Percentiles rank a stretch among this genome's conserved stretches.
Conservation (phyloP, 2,113 vertebrate genomes). For the Erythrocercus mccallii region DNA sequence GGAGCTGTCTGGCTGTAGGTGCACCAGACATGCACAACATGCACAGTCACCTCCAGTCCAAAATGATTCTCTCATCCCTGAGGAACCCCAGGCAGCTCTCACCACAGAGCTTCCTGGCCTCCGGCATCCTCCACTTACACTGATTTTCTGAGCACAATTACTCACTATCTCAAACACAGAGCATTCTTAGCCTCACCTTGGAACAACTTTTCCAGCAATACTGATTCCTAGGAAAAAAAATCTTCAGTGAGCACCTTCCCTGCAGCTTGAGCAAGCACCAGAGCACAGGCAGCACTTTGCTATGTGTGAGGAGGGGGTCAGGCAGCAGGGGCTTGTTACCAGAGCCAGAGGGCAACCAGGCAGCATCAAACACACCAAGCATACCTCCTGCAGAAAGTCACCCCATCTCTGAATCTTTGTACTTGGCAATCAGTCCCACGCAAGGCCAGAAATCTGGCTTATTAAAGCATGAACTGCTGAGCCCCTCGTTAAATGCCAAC, state of each 20-base stretch:
- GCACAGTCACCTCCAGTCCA: background rate
- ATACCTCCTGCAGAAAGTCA: background rate
- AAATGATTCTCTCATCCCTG: fast-evolving
- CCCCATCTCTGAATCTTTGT: background rate
- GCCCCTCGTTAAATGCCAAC: background rate
- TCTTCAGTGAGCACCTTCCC: background rate
- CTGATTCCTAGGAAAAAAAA: background rate
- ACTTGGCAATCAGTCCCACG: background rate
- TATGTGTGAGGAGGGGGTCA: background rate
- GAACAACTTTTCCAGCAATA: background rate
- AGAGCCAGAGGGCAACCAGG: background rate
- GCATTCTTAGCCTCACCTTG: background rate
- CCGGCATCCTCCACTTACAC: background rate
- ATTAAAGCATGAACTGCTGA: background rate
- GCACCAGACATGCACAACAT: background rate
- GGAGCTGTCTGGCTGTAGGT: background rate
- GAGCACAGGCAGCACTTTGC: background rate
- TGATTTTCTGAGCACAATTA: background rate
- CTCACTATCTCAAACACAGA: background rate
- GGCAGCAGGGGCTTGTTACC: background rate
- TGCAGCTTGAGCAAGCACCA: background rate
- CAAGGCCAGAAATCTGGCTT: background rate
- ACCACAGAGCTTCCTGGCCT: background rate
- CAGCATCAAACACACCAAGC: background rate
- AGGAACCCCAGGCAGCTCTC: background rate